phyloP scores from a whole-genome alignment of 37 sponge, comb jelly and placozoan genomes.

The Oopsacas minuta region DNA sequence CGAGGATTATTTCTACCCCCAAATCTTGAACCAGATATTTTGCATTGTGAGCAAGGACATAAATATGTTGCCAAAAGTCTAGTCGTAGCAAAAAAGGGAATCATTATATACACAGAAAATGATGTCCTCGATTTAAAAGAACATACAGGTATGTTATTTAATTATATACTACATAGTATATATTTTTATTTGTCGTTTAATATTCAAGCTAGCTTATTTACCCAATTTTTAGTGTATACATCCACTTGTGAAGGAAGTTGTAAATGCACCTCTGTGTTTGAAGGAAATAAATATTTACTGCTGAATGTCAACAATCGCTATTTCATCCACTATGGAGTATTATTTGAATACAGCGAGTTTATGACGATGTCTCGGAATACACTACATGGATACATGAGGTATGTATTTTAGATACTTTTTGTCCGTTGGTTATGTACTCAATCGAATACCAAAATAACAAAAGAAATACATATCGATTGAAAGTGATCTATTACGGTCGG shows the following conservation, averaged over 20 bases:
- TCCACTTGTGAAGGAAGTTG: not conserved
- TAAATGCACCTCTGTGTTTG: not conserved
- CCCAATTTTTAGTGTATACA: not conserved
- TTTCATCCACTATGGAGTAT: not conserved
- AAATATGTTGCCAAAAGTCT: not conserved
- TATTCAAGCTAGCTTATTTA: too few relatives aligned
- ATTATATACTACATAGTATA: too few relatives aligned
- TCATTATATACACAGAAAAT: not conserved
- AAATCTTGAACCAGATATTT: not conserved
- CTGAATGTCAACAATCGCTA: not conserved
- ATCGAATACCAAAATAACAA: too few relatives aligned
- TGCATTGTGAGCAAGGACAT: not conserved
- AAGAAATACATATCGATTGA: too few relatives aligned
- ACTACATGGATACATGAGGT: not conserved
- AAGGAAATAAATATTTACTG: not conserved
- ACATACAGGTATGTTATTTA: slow-evolving; percentile 1
- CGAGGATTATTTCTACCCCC: too few relatives aligned
- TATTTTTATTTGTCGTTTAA: too few relatives aligned
- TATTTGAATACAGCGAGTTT: not conserved
- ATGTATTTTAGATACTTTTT: too few relatives aligned
- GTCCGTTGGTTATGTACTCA: too few relatives aligned
- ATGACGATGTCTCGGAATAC: not conserved
- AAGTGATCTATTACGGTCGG: too few relatives aligned
- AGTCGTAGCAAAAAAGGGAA: not conserved
- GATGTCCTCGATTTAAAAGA: not conserved